Evolutionary conservation across 2,888 invertebrate species (phyloP).

Genomic region (Caenorhabditis afra): DNA sequence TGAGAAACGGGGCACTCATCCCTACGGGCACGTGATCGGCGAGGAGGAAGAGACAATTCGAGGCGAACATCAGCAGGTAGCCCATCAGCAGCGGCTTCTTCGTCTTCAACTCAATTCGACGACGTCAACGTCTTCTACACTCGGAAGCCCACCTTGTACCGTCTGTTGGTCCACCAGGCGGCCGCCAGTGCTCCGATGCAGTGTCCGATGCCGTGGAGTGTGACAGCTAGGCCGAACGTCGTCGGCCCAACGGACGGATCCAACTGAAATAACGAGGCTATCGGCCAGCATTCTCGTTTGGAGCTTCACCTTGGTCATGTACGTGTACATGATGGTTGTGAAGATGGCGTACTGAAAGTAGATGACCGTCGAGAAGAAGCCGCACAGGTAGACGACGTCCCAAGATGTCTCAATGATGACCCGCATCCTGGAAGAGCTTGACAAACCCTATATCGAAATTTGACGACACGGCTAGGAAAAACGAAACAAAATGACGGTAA

Average conservation of each 20-base stretch:
- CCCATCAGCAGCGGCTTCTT: constrained; percentile 39
- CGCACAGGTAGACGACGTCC: constrained; percentile 48
- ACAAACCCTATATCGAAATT: no score
- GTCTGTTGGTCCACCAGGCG: constrained; percentile 46
- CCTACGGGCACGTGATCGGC: constrained; percentile 39
- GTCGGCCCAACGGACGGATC: constrained; percentile 29
- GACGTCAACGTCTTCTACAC: no score
- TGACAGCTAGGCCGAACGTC: constrained; percentile 45
- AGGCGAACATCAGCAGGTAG: constrained; percentile 20
- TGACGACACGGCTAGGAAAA: no score
- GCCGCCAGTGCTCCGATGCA: constrained; percentile 43
- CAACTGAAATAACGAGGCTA: constrained; percentile 11
- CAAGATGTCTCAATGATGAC: constrained; percentile 54
- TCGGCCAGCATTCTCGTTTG: no score
- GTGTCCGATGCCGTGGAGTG: constrained; percentile 46
- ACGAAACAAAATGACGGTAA: no score
- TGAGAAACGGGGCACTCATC: constrained; percentile 21
- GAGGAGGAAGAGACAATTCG: constrained; percentile 40
- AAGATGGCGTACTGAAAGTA: constrained; percentile 53
- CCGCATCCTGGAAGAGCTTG: constrained; percentile 21
- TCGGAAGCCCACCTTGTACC: constrained; percentile 26
- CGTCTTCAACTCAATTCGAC: constrained; percentile 13
- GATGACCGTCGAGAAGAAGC: constrained; percentile 46
- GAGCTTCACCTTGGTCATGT: constrained; percentile 46
- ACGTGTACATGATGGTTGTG: constrained; percentile 53